phyloP scores from a whole-genome alignment of 2,888 invertebrate genomes.

The Biston stratarius region DNA sequence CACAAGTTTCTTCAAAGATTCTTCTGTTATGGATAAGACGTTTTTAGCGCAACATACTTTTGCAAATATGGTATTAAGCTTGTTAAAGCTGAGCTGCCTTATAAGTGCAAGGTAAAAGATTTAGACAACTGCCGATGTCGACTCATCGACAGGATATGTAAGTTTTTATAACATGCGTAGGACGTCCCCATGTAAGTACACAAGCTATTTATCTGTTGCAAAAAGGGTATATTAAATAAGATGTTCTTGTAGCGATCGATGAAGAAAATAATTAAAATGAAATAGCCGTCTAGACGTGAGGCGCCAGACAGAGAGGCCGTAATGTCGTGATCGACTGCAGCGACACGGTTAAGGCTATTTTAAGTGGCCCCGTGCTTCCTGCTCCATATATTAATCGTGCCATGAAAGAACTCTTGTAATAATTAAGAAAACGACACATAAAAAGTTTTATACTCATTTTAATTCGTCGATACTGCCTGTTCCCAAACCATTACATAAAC shows the following conservation, averaged over 20 bases:
- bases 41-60: conserved; percentile 15
- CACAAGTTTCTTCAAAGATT: conserved; percentile 22
- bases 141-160: conserved; percentile 36
- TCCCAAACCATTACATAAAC: neutral
- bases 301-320: conserved; percentile 57
- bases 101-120: conserved; percentile 28
- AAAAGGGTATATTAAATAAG: conserved; percentile 45
- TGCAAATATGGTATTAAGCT: conserved; percentile 22
- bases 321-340: conserved; percentile 56
- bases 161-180: conserved; percentile 35
- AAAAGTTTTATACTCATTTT: conserved; percentile 11
- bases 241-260: conserved; percentile 41
- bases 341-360: conserved; percentile 60
- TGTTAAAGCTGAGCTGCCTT: conserved; percentile 23
- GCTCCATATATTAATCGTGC: conserved; percentile 50
- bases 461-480: neutral
- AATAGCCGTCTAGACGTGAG: conserved; percentile 61
- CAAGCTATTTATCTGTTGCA: conserved; percentile 40
- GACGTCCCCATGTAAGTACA: conserved; percentile 31
- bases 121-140: conserved; percentile 28
- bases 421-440: conserved; percentile 31
- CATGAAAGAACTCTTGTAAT: conserved; percentile 33
- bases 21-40: conserved; percentile 19
- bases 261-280: conserved; percentile 58
- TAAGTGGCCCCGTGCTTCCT: conserved; percentile 62